Evolutionary conservation across 2,113 vertebrate genomes (phyloP).

Genomic region (Beaufortia kweichowensis): DNA sequence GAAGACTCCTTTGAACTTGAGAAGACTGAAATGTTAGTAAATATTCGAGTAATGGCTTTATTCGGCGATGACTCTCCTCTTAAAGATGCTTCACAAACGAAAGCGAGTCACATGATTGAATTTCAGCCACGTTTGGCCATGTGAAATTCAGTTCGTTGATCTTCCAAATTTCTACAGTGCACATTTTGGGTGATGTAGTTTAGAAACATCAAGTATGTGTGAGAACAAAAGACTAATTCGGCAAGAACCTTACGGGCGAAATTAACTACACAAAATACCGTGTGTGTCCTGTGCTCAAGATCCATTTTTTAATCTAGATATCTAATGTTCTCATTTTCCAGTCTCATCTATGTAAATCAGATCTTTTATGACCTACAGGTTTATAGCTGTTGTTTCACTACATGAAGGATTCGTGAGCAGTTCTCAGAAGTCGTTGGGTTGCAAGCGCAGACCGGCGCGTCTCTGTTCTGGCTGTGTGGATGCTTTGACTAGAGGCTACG

Average conservation of each 20-base stretch:
- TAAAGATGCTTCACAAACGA: constrained; percentile 3
- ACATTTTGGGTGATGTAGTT: neutral
- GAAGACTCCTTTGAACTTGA: neutral
- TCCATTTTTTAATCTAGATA: constrained; percentile 20
- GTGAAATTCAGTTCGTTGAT: neutral
- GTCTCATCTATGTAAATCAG: constrained; percentile 41
- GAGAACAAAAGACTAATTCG: constrained; percentile 8
- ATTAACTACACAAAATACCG: constrained; percentile 32
- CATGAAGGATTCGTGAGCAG: constrained; percentile 39
- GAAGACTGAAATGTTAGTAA: constrained; percentile 35
- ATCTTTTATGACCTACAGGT: constrained; percentile 38
- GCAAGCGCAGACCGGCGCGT: constrained; percentile 10
- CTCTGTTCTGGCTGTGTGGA: neutral
- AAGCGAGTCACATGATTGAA: neutral
- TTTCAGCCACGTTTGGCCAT: neutral
- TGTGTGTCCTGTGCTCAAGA: constrained; percentile 7
- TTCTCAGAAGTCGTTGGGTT: constrained; percentile 34
- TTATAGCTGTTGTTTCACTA: constrained; percentile 18
- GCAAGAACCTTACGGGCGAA: constrained; percentile 12
- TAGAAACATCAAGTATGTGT: neutral
- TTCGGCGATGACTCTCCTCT: neutral
- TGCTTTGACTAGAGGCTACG: constrained; percentile 66
- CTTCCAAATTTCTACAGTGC: neutral
- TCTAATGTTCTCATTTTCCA: constrained; percentile 35
- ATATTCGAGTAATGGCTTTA: constrained; percentile 1